phyloP scores from a whole-genome alignment of 2,888 invertebrate genomes.

The Eudemis profundana region DNA sequence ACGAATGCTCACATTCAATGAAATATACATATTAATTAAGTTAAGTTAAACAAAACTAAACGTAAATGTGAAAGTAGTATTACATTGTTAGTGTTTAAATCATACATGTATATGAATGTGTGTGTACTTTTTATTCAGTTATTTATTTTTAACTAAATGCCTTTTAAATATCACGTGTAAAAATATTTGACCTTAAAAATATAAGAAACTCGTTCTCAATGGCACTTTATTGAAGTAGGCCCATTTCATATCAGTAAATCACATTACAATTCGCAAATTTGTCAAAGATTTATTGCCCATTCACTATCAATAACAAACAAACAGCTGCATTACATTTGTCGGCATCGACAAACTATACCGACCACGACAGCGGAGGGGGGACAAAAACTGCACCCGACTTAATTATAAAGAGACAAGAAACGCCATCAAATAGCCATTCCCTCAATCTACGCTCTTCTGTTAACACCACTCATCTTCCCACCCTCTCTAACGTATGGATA shows the following conservation, averaged over 20 bases:
- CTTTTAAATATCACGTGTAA: too few species aligned
- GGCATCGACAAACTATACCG: conserved; percentile 37
- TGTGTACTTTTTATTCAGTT: too few species aligned
- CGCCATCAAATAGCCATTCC: conserved; percentile 85
- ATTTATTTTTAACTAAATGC: too few species aligned
- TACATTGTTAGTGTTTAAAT: too few species aligned
- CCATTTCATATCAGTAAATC: conserved; percentile 21
- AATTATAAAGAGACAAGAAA: conserved; percentile 86
- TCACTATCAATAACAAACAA: conserved; percentile 37
- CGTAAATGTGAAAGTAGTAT: too few species aligned
- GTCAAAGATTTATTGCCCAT: conserved; percentile 30
- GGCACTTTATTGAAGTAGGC: conserved; percentile 24
- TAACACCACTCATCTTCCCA: conserved; percentile 72
- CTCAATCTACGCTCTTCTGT: conserved; percentile 84
- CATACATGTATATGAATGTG: too few species aligned
- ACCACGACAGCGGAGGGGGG: conserved; percentile 54
- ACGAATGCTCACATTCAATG: too few species aligned
- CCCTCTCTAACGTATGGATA: conserved; percentile 54
- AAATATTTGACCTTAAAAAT: not conserved
- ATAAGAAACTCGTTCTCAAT: conserved; percentile 22
- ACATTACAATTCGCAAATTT: conserved; percentile 33
- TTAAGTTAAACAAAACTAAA: too few species aligned
- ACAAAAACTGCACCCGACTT: conserved; percentile 85
- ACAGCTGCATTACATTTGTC: conserved; percentile 42
- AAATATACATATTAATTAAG: too few species aligned